phyloP scores from a whole-genome alignment of 2,797 vertebrate genomes.

The Heliangelus exortis region DNA sequence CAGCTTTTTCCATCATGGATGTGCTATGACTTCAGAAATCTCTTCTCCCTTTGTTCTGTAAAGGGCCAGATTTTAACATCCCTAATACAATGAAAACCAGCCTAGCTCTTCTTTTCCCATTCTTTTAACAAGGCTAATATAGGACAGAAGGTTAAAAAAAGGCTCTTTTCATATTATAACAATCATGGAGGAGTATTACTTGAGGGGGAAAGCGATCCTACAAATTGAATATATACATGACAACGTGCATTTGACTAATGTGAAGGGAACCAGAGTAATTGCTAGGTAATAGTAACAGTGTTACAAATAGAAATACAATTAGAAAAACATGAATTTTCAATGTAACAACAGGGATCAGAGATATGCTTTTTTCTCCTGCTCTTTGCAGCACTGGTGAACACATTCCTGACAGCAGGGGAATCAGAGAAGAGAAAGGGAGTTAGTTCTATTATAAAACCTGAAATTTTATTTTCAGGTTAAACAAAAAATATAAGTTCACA shows the following conservation, averaged over 20 bases:
- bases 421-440: background rate
- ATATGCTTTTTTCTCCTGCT: rapidly evolving
- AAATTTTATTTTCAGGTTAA: background rate
- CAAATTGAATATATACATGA: background rate
- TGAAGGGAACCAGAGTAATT: background rate
- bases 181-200: background rate
- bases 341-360: background rate
- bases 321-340: background rate
- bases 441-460: background rate
- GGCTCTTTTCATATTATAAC: background rate
- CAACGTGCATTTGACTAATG: background rate
- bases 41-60: background rate
- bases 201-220: background rate
- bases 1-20: background rate
- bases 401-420: background rate
- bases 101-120: background rate
- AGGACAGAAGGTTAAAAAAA: background rate
- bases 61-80: background rate
- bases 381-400: background rate
- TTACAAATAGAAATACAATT: constrained; percentile 14
- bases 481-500: background rate
- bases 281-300: background rate
- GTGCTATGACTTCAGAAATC: background rate
- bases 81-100: background rate
- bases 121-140: background rate